Percentiles rank a stretch among this genome's conserved stretches.
These are phyloP conservation scores for Mormyrus iriodes DNA, from an alignment of 2,113 vertebrate genomes.

Conservation along the genomic window DNA sequence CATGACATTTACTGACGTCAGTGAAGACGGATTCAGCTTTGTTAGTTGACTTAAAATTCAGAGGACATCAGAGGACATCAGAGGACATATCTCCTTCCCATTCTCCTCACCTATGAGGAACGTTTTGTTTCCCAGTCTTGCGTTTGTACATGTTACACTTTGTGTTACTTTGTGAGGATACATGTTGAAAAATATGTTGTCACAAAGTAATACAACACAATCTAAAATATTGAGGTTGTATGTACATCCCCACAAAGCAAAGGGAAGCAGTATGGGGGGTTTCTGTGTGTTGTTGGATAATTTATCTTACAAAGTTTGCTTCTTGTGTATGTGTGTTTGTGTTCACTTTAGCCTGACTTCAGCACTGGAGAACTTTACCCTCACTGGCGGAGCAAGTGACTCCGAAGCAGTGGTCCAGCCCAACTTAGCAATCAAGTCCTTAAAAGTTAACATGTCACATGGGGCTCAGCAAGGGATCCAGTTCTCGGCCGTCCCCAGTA, in stretches of 20 bases:
- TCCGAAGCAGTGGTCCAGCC: constrained; percentile 16
- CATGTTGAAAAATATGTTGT: not conserved
- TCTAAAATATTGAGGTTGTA: not conserved
- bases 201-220: not conserved
- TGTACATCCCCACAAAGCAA: not conserved
- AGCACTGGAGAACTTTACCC: constrained; percentile 10
- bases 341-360: constrained; percentile 14
- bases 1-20: not conserved
- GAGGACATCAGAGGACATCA: not conserved
- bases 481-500: constrained; percentile 6
- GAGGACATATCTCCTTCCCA: not conserved
- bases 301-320: not conserved
- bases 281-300: not conserved
- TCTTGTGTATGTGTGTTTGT: not conserved
- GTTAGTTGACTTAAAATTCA: not conserved
- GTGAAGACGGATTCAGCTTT: not conserved
- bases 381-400: not conserved
- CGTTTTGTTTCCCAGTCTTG: not conserved
- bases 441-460: not conserved
- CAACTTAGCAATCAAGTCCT: constrained; percentile 17
- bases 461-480: not conserved
- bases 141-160: not conserved
- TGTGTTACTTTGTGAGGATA: not conserved
- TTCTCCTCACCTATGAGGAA: not conserved
- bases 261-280: not conserved